A percentile compares a stretch with the other conserved stretches of the same genome.
Evolutionary conservation across 2,113 vertebrate species (phyloP).

Genomic region (Brienomyrus brachyistius): DNA sequence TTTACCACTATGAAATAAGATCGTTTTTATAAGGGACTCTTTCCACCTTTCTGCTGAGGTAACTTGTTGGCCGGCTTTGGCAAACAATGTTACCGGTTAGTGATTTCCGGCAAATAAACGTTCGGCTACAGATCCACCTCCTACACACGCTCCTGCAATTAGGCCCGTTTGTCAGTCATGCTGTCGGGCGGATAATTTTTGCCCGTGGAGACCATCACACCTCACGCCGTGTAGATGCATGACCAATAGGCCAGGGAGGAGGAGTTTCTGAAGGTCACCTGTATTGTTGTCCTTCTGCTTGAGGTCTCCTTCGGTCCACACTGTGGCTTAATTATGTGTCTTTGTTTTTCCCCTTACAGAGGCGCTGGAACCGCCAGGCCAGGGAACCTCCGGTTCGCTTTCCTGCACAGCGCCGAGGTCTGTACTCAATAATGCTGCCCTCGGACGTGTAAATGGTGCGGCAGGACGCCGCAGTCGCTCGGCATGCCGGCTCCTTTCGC

Average conservation of each 20-base stretch:
- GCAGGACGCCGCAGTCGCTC: neutral
- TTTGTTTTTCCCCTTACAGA: neutral
- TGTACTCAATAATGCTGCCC: constrained; percentile 19
- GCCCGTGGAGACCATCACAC: neutral
- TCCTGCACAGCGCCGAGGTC: neutral
- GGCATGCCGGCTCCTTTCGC: constrained; percentile 14
- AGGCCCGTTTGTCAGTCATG: constrained; percentile 14
- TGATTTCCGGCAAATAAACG: neutral
- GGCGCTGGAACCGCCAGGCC: neutral
- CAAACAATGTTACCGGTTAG: neutral
- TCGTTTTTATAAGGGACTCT: neutral
- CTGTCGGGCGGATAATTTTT: constrained; percentile 1
- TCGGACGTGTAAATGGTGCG: constrained; percentile 19
- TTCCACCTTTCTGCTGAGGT: neutral
- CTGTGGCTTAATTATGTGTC: neutral
- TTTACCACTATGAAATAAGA: constrained; percentile 7
- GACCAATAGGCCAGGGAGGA: neutral
- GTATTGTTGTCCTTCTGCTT: neutral
- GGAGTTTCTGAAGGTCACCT: neutral
- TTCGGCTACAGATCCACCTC: neutral
- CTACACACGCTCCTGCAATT: neutral
- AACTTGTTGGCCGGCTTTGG: neutral
- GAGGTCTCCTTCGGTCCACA: neutral
- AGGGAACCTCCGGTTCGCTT: constrained; percentile 23
- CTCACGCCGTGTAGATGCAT: neutral